Percentiles rank a stretch among this genome's conserved stretches.
Conservation (phyloP, 2,888 invertebrate genomes). For the Taphrorychus bicolor region DNA sequence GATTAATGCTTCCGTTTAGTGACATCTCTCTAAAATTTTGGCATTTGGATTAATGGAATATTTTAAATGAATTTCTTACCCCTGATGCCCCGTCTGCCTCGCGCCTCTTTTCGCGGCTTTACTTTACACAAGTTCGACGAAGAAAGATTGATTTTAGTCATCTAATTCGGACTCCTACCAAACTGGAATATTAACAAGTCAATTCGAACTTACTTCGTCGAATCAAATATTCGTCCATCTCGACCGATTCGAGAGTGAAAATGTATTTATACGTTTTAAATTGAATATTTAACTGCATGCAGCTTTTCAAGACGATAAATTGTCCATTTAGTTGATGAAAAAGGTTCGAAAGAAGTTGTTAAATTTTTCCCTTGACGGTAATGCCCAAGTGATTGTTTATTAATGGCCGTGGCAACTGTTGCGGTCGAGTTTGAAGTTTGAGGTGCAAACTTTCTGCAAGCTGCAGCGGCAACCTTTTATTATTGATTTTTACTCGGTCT, state of each 20-base stretch:
- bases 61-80: conserved; percentile 26
- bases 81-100: too few relatives aligned
- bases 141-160: conserved; percentile 5
- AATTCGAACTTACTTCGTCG: not conserved
- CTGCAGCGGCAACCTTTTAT: not conserved
- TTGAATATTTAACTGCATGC: not conserved
- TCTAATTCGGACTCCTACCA: not conserved
- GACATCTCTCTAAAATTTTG: conserved; percentile 24
- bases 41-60: conserved; percentile 31
- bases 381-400: not conserved
- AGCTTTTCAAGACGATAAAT: not conserved
- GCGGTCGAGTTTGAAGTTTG: not conserved
- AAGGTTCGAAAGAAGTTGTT: not conserved
- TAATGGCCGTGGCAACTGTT: not conserved
- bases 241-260: too few relatives aligned
- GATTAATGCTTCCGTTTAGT: conserved; percentile 15
- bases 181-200: conserved; percentile 2
- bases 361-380: not conserved
- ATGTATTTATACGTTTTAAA: not conserved
- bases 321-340: not conserved
- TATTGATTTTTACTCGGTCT: not conserved
- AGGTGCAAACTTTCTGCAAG: not conserved
- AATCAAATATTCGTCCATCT: conserved; percentile 1
- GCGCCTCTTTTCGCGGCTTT: not conserved
- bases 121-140: not conserved